Base-by-base conservation (phyloP, 2,888 invertebrate genomes). In the Melieria crassipennis region DNA sequence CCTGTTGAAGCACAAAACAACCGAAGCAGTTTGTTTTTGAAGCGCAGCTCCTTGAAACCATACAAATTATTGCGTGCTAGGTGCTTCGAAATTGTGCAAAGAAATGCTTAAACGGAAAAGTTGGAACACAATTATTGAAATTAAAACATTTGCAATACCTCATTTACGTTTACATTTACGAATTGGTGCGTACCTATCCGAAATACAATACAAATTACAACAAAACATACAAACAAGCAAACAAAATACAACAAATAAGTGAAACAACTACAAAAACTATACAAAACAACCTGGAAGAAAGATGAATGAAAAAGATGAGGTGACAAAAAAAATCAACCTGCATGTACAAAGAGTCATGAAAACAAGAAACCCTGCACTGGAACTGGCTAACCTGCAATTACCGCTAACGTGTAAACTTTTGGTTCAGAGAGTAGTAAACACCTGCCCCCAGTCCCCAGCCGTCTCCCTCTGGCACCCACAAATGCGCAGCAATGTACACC, bases 211-310 rank as follows among this genome's bases (percentile, higher is more conserved):
- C 58, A 70, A 68, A 30, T 30, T 30, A 30, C 30, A 30, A 30
- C 30, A 30, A 55, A 72, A 73, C 77, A 57, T 47, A 43, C 56
- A 48, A 69, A 63, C 47, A 73, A 69, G 30, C 56, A 48, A 69
- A 63, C 47, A 73, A 69, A 75, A 72, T 58, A 47, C 66, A 61
- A 71, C 48, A 75, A 73, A 76, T 70, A 75, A 71, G 72, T 71
- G 74, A 73, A 76, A 73, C 71, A 69, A 71, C 69, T 77, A 30
- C 30, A 75, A 74, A 74, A 76, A 72, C 75, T 79, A 80, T 79
- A 80, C 52, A 52, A 52, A 52, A 7, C 52, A 6, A n/a, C 13
- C 4, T 30, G 30, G 30, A 1, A 30, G n/a, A 30, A 30, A 30
- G 30, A 30, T 30, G 30, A 30, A 30, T 2, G 30, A 30, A 30